These are phyloP conservation scores for Planococcus citri DNA, from an alignment of 1,140 invertebrate genomes.

Conservation along the genomic window DNA sequence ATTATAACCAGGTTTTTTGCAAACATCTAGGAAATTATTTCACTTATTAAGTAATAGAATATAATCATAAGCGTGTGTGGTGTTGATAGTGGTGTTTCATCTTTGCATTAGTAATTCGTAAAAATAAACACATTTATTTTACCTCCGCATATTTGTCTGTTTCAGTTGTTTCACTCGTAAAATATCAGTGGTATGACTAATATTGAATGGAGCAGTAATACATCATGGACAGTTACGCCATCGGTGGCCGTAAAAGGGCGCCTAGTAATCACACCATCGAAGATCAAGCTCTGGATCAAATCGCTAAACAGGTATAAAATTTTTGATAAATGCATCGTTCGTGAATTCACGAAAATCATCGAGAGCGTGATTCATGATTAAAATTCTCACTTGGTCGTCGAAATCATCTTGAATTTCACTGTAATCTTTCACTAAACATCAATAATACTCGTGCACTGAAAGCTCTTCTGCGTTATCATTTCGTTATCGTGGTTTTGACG, in stretches of 20 bases:
- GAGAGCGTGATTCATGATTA: background rate
- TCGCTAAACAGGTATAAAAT: slow-evolving; percentile 69
- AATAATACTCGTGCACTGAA: too few species aligned
- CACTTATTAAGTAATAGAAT: too few species aligned
- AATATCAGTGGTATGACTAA: background rate
- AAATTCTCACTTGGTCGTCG: too few species aligned
- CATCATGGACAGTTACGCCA: slow-evolving; percentile 25
- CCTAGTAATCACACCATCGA: slow-evolving; percentile 59
- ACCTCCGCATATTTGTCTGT: too few species aligned
- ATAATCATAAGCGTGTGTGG: too few species aligned
- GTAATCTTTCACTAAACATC: too few species aligned
- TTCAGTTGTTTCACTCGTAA: background rate
- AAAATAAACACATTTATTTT: too few species aligned
- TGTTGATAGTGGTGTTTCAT: too few species aligned
- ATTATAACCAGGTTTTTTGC: too few species aligned
- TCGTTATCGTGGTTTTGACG: background rate
- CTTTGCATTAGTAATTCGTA: too few species aligned
- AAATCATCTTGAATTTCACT: too few species aligned
- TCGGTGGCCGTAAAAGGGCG: slow-evolving; percentile 52
- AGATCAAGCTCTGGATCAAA: slow-evolving; percentile 77
- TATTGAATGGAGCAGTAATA: background rate
- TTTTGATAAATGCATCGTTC: background rate
- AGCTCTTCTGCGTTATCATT: background rate
- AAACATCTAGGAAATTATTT: too few species aligned
- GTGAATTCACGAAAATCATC: background rate